Evolutionary conservation across 2,797 vertebrate genomes (phyloP).

Genomic region (Enteromius fasciolatus): DNA sequence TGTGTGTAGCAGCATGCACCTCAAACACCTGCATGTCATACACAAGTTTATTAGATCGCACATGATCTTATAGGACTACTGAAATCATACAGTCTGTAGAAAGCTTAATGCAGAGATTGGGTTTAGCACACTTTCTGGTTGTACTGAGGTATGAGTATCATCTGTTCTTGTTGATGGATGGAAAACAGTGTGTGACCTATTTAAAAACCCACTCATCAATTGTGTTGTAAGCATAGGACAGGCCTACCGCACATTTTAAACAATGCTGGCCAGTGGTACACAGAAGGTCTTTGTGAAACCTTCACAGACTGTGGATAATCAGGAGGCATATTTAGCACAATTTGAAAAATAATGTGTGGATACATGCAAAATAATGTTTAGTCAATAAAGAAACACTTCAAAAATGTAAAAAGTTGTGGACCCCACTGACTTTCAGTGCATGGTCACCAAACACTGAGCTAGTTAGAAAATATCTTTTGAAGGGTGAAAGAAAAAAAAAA

Average conservation of each 20-base stretch:
- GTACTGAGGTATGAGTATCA: constrained; percentile 18
- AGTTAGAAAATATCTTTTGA: neutral
- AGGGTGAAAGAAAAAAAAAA: neutral
- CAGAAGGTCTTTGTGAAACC: neutral
- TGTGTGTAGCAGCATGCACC: too few species aligned
- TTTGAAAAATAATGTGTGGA: too few species aligned
- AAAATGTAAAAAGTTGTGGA: neutral
- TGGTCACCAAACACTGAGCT: neutral
- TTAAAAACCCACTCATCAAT: constrained; percentile 44
- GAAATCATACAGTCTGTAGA: neutral
- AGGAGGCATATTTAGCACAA: neutral
- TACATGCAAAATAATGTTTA: neutral
- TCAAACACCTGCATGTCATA: too few species aligned
- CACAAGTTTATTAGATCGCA: too few species aligned
- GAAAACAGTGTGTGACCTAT: constrained; percentile 47
- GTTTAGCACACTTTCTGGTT: constrained; percentile 1
- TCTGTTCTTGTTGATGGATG: constrained; percentile 14
- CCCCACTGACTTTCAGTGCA: neutral
- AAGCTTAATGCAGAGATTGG: constrained; percentile 8
- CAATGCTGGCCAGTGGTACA: constrained; percentile 2
- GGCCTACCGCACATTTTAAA: constrained; percentile 17
- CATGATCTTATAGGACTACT: too few species aligned
- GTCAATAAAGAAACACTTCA: neutral
- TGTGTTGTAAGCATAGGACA: neutral
- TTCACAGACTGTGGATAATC: neutral